Base-by-base conservation (phyloP, 2,113 vertebrate genomes). In the Apistogramma diplotaenia region DNA sequence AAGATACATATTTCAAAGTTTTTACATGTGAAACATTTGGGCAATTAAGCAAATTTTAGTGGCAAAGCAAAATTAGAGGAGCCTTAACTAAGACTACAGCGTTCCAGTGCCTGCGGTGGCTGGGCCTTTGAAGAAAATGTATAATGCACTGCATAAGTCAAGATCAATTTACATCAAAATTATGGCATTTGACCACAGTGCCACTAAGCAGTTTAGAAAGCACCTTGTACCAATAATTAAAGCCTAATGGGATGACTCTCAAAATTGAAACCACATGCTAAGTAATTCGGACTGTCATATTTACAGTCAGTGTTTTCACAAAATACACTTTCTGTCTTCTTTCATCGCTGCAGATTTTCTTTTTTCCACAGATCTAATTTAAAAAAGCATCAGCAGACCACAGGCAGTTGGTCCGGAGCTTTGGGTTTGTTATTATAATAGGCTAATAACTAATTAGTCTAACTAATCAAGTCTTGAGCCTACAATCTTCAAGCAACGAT, bases 201-300 rank as follows among this genome's bases (percentile, higher is more conserved):
- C 57, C 61, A 74, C 75, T 76, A 67, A 86, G 75, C 75, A 71
- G 62, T 79, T 88, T 71, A 86, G 53, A 82, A 74, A 73, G 76
- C 73, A 84, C 65, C 59, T 73, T 83, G 82, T 76, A 67, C 33
- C 33, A 74, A 49, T 83, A 83, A 87, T 85, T 81, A 59, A 15
- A 71, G 71, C 73, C 82, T 79, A 81, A 81, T 81, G 54, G 65
- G 70, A 74, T 43, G 58, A 61, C 75, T 85, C 3, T 40, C 3
- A 46, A 35, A 74, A 62, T 54, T 71, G 19, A 58, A 81, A 78
- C 60, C 57, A 29, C 54, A 53, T 79, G 65, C 37, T 43, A 21
- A 59, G 57, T 79, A 8, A 12, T 59, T 59, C 5, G 72, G 25
- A 51, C 19, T 40, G 29, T 46, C 25, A 56, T n/a, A 49, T 23